A percentile compares a stretch with the other conserved stretches of the same genome.
These are phyloP conservation scores for Mythimna loreyi DNA, from an alignment of 2,888 invertebrate genomes.

Conservation along the genomic window DNA sequence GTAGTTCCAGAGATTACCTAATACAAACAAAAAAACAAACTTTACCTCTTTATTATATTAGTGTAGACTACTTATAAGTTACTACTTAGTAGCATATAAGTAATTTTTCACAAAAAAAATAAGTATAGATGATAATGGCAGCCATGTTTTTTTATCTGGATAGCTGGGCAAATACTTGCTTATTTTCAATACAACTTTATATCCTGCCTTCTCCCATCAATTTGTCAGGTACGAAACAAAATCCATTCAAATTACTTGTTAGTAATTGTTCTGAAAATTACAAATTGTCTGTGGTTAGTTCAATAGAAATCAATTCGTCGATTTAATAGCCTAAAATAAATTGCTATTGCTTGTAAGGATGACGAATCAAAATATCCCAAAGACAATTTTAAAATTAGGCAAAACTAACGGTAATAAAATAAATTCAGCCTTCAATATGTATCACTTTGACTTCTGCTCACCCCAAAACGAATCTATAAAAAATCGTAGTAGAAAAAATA, in stretches of 20 bases:
- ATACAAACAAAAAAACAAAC: too few species aligned
- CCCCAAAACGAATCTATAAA: constrained; percentile 1
- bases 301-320: background rate
- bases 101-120: background rate
- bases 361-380: background rate
- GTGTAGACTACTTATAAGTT: too few species aligned
- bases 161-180: too few species aligned
- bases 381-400: constrained; percentile 2
- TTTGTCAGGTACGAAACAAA: too few species aligned
- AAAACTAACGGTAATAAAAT: background rate
- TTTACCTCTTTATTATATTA: too few species aligned
- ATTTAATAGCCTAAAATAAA: background rate
- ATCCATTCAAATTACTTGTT: background rate
- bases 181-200: too few species aligned
- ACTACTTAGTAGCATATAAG: too few species aligned
- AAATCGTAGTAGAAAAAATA: constrained; percentile 20
- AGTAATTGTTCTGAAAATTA: background rate
- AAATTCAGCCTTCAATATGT: constrained; percentile 27
- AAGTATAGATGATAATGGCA: too few species aligned
- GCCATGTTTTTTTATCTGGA: too few species aligned
- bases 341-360: background rate
- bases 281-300: background rate
- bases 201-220: too few species aligned
- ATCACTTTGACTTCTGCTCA: constrained; percentile 30
- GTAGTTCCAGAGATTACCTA: too few species aligned